A percentile compares a stretch with the other conserved stretches of the same genome.
phyloP scores from a whole-genome alignment of 2,797 vertebrate genomes.

The Triplophysa bombifrons region DNA sequence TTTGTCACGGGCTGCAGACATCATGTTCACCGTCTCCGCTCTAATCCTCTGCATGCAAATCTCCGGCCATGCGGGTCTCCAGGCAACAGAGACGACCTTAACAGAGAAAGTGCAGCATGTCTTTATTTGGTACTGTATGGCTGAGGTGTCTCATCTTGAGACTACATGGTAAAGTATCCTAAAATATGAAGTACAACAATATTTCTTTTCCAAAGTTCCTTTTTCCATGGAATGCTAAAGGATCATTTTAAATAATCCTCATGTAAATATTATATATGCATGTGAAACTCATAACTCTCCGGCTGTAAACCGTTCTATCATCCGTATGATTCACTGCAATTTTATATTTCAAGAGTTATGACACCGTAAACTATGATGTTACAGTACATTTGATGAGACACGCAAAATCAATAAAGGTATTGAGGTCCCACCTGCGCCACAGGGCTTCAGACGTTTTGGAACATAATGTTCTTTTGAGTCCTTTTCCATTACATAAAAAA shows the following conservation, averaged over 20 bases:
- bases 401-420: neutral
- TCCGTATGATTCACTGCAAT: neutral
- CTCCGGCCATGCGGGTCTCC: slow-evolving; percentile 56
- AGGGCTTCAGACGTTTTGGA: neutral
- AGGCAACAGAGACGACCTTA: slow-evolving; percentile 52
- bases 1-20: slow-evolving; percentile 65
- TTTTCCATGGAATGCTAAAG: neutral
- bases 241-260: neutral
- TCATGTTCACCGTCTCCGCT: slow-evolving; percentile 60
- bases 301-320: neutral
- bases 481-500: neutral
- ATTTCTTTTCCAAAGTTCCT: too few relatives aligned
- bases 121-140: slow-evolving; percentile 16
- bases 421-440: neutral
- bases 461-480: neutral
- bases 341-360: neutral
- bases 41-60: slow-evolving; percentile 74
- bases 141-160: neutral
- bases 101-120: neutral
- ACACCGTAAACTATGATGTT: neutral
- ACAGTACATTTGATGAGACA: neutral
- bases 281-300: neutral
- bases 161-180: neutral
- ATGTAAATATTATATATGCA: neutral
- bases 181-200: too few relatives aligned